These are phyloP conservation scores for Acrocephalus scirpaceus DNA, from an alignment of 2,797 vertebrate genomes.

Conservation along the genomic window DNA sequence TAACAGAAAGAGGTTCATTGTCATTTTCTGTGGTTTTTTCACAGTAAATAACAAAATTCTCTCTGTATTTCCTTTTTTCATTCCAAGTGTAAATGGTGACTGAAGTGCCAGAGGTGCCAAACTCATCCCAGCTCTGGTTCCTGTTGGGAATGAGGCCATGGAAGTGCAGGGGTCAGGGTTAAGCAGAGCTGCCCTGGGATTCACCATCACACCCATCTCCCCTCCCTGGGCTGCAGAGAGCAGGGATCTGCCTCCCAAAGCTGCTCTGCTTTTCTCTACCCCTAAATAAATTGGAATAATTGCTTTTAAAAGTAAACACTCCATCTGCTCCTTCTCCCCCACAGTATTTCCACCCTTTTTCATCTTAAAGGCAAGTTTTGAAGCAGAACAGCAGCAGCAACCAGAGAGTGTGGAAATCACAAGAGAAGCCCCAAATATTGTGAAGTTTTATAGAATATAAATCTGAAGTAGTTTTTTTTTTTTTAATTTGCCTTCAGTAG, in stretches of 20 bases:
- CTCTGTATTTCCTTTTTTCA: fast-evolving
- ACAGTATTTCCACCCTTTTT: not conserved
- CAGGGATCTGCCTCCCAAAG: not conserved
- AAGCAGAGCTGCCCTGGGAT: not conserved
- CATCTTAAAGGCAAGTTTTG: not conserved
- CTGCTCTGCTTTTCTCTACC: not conserved
- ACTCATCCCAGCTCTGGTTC: not conserved
- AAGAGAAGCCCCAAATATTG: not conserved
- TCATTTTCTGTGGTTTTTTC: not conserved
- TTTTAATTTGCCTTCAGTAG: not conserved
- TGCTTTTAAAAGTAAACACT: not conserved
- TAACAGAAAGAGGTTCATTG: not conserved
- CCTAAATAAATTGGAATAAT: not conserved
- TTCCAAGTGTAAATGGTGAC: not conserved
- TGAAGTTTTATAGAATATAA: not conserved
- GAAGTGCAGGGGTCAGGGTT: not conserved
- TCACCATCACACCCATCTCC: too few species aligned
- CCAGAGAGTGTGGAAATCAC: not conserved
- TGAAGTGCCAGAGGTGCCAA: not conserved
- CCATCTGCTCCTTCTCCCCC: not conserved
- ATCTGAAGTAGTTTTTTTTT: not conserved
- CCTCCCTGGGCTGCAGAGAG: not conserved
- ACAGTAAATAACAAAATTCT: not conserved
- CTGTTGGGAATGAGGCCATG: not conserved
- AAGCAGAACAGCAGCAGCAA: not conserved